Percentiles rank a stretch among this genome's conserved stretches.
These are phyloP conservation scores for Pristionchus maxplancki DNA, from an alignment of 2,888 invertebrate species.

Conservation along the genomic window DNA sequence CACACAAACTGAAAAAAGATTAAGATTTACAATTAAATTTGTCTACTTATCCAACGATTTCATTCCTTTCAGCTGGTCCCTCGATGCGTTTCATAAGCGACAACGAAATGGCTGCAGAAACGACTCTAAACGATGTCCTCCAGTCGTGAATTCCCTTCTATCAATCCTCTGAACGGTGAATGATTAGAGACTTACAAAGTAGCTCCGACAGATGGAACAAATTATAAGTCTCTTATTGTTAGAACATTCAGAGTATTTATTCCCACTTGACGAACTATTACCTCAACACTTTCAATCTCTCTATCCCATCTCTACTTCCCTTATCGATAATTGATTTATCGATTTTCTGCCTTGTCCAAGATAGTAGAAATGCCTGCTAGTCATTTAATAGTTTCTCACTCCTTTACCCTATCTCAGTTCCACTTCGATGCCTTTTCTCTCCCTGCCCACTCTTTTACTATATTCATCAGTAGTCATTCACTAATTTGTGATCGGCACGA, in stretches of 20 bases:
- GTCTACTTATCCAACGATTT: no score
- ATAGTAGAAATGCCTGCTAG: neutral
- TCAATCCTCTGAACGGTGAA: neutral
- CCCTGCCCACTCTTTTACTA: conserved; percentile 19
- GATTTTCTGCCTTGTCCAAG: neutral
- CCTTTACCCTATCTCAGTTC: neutral
- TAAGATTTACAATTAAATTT: no score
- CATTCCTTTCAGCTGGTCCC: neutral
- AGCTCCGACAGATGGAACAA: neutral
- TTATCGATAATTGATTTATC: neutral
- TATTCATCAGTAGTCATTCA: conserved; percentile 36
- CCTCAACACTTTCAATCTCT: neutral
- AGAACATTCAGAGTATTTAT: neutral
- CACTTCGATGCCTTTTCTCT: neutral
- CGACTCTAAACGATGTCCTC: conserved; percentile 12
- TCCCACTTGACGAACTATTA: neutral
- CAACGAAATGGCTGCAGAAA: conserved; percentile 29
- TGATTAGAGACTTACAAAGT: neutral
- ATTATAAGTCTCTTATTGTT: neutral
- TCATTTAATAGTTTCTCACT: neutral
- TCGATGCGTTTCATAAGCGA: conserved; percentile 34
- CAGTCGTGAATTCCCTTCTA: neutral
- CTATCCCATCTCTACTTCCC: conserved; percentile 6
- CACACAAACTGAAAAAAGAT: no score
- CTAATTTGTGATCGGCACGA: conserved; percentile 19